phyloP scores from a whole-genome alignment of 2,113 vertebrate genomes.

The Todiramphus saurophagus region DNA sequence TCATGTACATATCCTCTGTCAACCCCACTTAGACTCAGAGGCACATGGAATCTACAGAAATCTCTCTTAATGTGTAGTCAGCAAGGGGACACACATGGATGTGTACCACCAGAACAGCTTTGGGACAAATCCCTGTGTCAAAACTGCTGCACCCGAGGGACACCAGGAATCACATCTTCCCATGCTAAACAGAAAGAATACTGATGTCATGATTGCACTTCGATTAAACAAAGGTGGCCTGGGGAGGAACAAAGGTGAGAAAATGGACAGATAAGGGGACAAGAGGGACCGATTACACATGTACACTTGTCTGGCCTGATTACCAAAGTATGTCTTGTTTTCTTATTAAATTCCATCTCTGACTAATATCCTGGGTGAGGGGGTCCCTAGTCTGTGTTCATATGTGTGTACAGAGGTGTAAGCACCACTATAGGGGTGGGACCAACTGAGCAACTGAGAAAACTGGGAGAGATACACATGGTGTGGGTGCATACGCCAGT shows the following conservation, averaged over 20 bases:
- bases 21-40: background rate
- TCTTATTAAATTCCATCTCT: background rate
- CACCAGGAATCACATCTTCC: background rate
- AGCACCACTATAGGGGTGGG: background rate
- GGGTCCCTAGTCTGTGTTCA: background rate
- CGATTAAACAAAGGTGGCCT: background rate
- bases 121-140: background rate
- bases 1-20: background rate
- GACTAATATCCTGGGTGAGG: background rate
- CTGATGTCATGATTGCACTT: background rate
- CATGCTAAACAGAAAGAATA: background rate
- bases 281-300: accelerated
- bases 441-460: background rate
- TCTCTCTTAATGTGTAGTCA: background rate
- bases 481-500: too few relatives aligned
- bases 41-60: background rate
- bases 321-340: background rate
- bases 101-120: background rate
- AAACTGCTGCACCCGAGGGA: background rate
- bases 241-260: background rate
- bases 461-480: accelerated
- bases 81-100: background rate
- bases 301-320: background rate
- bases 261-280: background rate
- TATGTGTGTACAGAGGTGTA: accelerated